These are phyloP conservation scores for Hydrotaea diabolus DNA, from an alignment of 2,888 invertebrate genomes.

Conservation along the genomic window DNA sequence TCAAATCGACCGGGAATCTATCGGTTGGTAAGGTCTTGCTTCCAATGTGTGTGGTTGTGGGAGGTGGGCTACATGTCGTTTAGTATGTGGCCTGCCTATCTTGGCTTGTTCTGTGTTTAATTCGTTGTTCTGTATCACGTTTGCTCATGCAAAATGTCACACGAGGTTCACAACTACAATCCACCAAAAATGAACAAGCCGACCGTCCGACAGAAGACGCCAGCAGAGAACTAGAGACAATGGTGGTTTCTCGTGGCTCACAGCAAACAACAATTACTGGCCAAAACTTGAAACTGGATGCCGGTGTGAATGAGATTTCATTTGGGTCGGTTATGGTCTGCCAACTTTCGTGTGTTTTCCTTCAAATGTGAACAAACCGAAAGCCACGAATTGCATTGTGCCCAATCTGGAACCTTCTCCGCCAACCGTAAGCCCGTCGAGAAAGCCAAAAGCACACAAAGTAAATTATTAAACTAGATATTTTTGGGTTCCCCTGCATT, in stretches of 20 bases:
- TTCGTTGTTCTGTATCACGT: slow-evolving; percentile 62
- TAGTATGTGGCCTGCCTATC: background rate
- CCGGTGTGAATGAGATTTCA: slow-evolving; percentile 64
- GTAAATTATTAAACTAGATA: slow-evolving; percentile 18
- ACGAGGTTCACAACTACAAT: slow-evolving; percentile 59
- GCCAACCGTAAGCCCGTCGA: background rate
- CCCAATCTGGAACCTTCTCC: background rate
- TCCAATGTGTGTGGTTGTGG: background rate
- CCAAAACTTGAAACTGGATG: slow-evolving; percentile 50
- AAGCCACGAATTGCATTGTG: slow-evolving; percentile 21
- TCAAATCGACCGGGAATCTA: too few relatives aligned
- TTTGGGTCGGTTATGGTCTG: slow-evolving; percentile 58
- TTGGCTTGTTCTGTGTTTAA: slow-evolving; percentile 9
- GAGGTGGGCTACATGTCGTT: background rate
- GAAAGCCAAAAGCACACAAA: background rate
- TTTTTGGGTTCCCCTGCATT: slow-evolving; percentile 10
- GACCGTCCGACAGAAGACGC: slow-evolving; percentile 31
- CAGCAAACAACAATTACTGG: slow-evolving; percentile 29
- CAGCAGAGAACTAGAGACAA: background rate
- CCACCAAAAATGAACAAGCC: slow-evolving; percentile 55
- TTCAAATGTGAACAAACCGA: slow-evolving; percentile 44
- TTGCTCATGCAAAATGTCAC: slow-evolving; percentile 65
- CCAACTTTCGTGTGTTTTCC: slow-evolving; percentile 62
- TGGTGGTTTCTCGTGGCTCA: background rate
- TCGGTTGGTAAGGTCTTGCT: too few relatives aligned